phyloP scores from a whole-genome alignment of 23 tunicate genomes.

The Halocynthia roretzi region DNA sequence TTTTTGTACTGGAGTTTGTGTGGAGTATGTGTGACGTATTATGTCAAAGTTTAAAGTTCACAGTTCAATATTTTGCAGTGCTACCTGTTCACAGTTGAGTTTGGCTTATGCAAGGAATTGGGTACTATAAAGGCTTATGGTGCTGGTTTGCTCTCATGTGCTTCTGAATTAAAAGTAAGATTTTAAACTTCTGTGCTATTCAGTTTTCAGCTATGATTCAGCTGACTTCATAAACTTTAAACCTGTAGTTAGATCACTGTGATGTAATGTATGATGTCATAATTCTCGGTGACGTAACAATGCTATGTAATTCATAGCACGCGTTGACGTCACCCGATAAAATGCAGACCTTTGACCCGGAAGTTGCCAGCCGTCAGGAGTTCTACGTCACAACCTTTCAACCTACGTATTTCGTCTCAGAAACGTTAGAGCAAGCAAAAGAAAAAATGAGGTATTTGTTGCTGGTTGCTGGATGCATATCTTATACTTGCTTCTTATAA shows the following conservation, averaged over 20 bases:
- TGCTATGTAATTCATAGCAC: conserved; percentile 29
- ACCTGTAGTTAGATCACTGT: no score
- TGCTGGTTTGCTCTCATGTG: conserved; percentile 90
- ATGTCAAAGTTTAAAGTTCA: no score
- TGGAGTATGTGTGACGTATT: no score
- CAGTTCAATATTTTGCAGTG: conserved; percentile 37
- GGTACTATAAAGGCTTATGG: conserved; percentile 88
- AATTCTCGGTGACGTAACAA: no score
- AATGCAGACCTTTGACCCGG: conserved; percentile 59
- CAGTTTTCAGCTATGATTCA: no score
- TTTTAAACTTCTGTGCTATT: no score
- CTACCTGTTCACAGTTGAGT: conserved; percentile 88
- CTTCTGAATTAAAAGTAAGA: conserved; percentile 69
- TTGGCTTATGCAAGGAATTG: conserved; percentile 86
- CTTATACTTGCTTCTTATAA: no score
- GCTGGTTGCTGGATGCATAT: no score
- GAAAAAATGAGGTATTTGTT: conserved; percentile 56
- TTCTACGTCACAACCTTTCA: conserved; percentile 88
- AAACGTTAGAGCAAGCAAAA: conserved; percentile 69
- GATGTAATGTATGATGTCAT: no score
- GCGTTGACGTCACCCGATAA: conserved; percentile 72
- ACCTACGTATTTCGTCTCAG: conserved; percentile 86
- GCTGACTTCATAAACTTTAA: no score
- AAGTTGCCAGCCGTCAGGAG: conserved; percentile 50
- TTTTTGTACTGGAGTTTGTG: no score